phyloP scores from a whole-genome alignment of 2,113 vertebrate species.

The Eira barbara region DNA sequence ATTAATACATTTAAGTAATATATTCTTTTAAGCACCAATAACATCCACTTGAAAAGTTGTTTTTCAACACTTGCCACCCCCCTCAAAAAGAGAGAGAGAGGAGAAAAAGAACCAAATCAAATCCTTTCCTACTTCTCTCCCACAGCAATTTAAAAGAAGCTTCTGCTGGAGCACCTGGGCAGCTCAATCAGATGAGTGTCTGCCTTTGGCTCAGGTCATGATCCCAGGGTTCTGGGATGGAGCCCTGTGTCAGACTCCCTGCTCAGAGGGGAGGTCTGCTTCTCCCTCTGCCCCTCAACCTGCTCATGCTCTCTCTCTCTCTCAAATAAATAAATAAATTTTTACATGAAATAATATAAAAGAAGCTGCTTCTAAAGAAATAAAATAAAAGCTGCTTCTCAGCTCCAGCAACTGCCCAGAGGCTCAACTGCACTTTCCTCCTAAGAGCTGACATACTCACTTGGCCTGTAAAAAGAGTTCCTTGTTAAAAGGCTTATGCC shows the following conservation, averaged over 20 bases:
- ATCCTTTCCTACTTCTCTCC: not conserved
- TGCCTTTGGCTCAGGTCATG: not conserved
- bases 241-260: not conserved
- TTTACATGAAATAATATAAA: not conserved
- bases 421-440: not conserved
- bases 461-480: conserved; percentile 99
- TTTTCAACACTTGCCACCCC: not conserved
- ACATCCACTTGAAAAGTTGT: not conserved
- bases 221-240: not conserved
- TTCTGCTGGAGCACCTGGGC: not conserved
- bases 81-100: not conserved
- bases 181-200: not conserved
- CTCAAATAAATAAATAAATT: not conserved
- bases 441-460: conserved; percentile 82
- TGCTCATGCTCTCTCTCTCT: not conserved
- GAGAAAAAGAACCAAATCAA: not conserved
- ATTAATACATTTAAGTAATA: not conserved
- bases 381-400: not conserved
- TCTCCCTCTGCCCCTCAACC: not conserved
- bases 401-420: not conserved
- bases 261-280: not conserved
- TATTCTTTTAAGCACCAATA: not conserved
- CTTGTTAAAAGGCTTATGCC: conserved; percentile 99
- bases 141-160: not conserved
- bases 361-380: not conserved